Percentiles rank a stretch among this genome's conserved stretches.
These are phyloP conservation scores for Ischnus inquisitorius DNA, from an alignment of 2,888 invertebrate species.

Conservation along the genomic window DNA sequence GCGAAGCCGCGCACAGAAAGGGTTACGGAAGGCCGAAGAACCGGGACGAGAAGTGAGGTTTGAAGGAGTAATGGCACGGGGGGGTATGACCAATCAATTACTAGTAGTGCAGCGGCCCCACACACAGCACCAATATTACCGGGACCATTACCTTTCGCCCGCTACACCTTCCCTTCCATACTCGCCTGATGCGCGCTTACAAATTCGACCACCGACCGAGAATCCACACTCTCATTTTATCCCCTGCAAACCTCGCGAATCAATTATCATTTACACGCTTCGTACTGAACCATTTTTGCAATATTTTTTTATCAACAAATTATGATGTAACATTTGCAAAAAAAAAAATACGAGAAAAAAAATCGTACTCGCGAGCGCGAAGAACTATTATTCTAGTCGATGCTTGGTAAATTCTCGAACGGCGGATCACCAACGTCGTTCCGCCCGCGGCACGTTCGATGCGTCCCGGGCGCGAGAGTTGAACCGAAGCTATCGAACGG, in stretches of 20 bases:
- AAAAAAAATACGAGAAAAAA: neutral
- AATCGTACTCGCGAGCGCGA: slow-evolving; percentile 5
- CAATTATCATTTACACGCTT: slow-evolving; percentile 60
- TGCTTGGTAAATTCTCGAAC: slow-evolving; percentile 76
- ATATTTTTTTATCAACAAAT: slow-evolving; percentile 43
- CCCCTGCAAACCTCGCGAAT: slow-evolving; percentile 41
- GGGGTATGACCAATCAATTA: slow-evolving; percentile 85
- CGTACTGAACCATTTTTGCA: slow-evolving; percentile 14
- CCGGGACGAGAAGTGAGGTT: slow-evolving; percentile 75
- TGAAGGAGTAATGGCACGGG: slow-evolving; percentile 83
- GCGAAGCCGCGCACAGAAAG: slow-evolving; percentile 35
- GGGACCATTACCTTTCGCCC: slow-evolving; percentile 83
- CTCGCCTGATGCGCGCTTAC: slow-evolving; percentile 79
- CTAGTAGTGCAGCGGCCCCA: slow-evolving; percentile 84
- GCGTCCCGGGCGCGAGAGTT: slow-evolving; percentile 75
- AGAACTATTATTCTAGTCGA: slow-evolving; percentile 44
- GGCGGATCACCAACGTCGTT: slow-evolving; percentile 83
- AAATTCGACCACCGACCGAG: slow-evolving; percentile 75
- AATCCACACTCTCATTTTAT: neutral
- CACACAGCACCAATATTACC: slow-evolving; percentile 82
- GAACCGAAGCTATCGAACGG: slow-evolving; percentile 79
- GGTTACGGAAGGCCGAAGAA: slow-evolving; percentile 65
- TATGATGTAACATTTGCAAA: slow-evolving; percentile 12
- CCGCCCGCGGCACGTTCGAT: slow-evolving; percentile 79
- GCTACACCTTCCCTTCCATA: slow-evolving; percentile 77